Evolutionary conservation across 2,797 vertebrate species (phyloP).

Genomic region (Acanthurus lineatus): DNA sequence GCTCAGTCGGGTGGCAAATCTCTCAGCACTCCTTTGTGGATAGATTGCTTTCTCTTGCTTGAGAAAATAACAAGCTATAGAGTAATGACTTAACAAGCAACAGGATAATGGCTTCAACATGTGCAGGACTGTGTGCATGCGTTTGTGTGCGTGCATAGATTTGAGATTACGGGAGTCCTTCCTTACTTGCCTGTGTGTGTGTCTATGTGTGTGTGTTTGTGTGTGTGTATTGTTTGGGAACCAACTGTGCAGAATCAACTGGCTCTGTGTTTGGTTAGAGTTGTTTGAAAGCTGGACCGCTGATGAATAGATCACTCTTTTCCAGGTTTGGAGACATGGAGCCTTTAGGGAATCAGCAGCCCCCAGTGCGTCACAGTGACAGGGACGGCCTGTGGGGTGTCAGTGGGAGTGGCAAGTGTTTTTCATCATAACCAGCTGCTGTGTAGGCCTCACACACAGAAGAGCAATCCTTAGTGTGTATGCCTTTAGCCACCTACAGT

Average conservation of each 20-base stretch:
- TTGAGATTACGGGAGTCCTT: conserved; percentile 54
- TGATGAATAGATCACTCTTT: conserved; percentile 67
- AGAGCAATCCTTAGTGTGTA: conserved; percentile 30
- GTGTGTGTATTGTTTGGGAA: conserved; percentile 76
- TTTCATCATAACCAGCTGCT: conserved; percentile 83
- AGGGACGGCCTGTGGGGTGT: conserved; percentile 71
- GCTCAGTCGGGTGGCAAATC: conserved; percentile 85
- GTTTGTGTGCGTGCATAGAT: conserved; percentile 65
- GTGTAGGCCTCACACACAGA: conserved; percentile 69
- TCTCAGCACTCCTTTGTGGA: conserved; percentile 84
- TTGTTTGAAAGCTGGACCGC: conserved; percentile 77
- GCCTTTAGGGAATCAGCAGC: conserved; percentile 61
- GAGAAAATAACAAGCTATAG: conserved; percentile 88
- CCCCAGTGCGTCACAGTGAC: conserved; percentile 70
- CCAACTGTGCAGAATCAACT: conserved; percentile 71
- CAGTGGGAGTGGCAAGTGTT: conserved; percentile 73
- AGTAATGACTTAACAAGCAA: conserved; percentile 89
- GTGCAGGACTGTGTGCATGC: conserved; percentile 71
- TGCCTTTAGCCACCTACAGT: conserved; percentile 32
- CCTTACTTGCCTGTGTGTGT: conserved; percentile 53
- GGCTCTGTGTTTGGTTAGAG: conserved; percentile 65
- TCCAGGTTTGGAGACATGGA: conserved; percentile 56
- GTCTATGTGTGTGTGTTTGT: conserved; percentile 36
- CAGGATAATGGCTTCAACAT: conserved; percentile 88
- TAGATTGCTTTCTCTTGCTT: conserved; percentile 85